Conservation (phyloP, 2,113 vertebrate genomes). For the Marcusenius ussheri region DNA sequence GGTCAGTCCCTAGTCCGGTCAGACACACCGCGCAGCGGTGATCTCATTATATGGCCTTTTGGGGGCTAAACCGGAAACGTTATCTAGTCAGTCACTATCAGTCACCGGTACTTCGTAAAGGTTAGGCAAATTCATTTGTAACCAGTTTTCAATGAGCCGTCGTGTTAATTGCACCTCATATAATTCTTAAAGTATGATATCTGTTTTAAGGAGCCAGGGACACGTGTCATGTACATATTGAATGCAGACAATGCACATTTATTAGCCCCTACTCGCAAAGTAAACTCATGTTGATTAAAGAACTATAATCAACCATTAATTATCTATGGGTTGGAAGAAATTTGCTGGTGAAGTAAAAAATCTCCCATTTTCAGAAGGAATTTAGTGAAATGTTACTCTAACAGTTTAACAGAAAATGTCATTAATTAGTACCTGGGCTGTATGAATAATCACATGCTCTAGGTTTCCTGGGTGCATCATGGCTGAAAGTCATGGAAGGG, state of each 20-base stretch:
- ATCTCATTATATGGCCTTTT: not conserved
- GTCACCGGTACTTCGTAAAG: not conserved
- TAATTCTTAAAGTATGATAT: not conserved
- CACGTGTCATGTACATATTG: not conserved
- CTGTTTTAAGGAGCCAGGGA: not conserved
- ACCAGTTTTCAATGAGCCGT: not conserved
- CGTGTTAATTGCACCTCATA: not conserved
- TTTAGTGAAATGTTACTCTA: not conserved
- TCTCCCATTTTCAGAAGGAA: not conserved
- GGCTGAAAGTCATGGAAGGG: not conserved
- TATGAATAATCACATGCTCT: not conserved
- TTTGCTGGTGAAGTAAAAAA: not conserved
- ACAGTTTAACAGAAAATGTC: not conserved
- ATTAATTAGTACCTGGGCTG: not conserved
- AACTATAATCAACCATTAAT: not conserved
- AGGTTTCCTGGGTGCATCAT: not conserved
- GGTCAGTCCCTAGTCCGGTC: slow-evolving; percentile 60
- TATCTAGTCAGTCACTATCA: not conserved
- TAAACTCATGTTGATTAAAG: not conserved
- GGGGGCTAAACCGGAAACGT: not conserved
- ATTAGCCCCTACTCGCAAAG: not conserved
- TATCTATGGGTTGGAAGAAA: not conserved
- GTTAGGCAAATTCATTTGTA: not conserved
- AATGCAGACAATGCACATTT: not conserved
- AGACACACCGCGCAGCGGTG: not conserved